Evolutionary conservation across 2,113 vertebrate genomes (phyloP), one percentile per base, ranked within the genome.

Genomic region (Laticauda colubrina): DNA sequence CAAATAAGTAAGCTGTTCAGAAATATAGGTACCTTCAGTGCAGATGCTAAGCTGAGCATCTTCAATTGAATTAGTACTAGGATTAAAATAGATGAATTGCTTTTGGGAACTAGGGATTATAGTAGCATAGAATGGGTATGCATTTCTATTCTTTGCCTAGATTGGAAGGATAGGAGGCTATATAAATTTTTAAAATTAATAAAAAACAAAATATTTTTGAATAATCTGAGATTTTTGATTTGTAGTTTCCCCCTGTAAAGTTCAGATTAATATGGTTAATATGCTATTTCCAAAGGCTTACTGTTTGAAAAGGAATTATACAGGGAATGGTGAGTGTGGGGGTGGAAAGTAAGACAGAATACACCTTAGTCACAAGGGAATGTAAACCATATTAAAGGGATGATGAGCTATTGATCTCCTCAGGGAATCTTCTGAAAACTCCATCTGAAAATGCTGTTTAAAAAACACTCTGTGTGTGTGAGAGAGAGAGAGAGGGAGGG

Each of bases 51-150:
- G 12, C 92, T 91, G 85, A 75, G 85, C 18, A 59, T 86, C 75
- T 95, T 96, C 93, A 94, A 94, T 96, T 95, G 56, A 93, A 29
- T 88, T 92, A 91, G 94, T 55, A 92, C 94, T 96, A 94, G 95
- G 89, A 61, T 93, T 85, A 69, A 81, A 43, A 81, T 43, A 81
- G 18, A 39, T 81, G 34, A 81, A 95, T 95, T 94, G 94, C 85
- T 89, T 87, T 61, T 24, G 51, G 61, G 61, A 89, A 93, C 94
- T 94, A 94, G 93, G 90, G 92, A 34, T 51, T 90, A 85, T 92
- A 64, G 56, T 95, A 94, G 94, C 89, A 93, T 89, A 91, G 93
- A 95, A 89, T 85, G 89, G 91, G 56, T 85, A 53, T 94, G 93
- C 92, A 92, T 89, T 51, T 26, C 87, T 81, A 48, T 81, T 93